Evolutionary conservation across 1,140 invertebrate genomes (phyloP), one percentile per base, ranked within the genome.

Genomic region (Drosophila willistoni): DNA sequence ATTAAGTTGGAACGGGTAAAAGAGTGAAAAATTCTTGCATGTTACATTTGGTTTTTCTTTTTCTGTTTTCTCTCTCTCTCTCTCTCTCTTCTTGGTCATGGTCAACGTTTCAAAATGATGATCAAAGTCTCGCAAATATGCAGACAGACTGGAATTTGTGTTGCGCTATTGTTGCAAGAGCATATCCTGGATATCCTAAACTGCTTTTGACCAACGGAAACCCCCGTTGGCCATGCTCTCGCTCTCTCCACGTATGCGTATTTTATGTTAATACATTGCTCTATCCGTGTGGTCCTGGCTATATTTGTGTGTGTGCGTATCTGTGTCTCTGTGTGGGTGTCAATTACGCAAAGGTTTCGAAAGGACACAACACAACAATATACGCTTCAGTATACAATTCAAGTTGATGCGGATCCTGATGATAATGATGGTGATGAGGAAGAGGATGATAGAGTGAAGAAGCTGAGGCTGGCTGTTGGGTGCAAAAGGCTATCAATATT

Each of bases 61-160:
- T 64, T 62, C 62, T 75, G 19, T 64, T 79, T 75, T 47, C 68
- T 66, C 22, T 73, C 68, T 54, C 19, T 68, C 22, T 73, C 71
- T 54, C 19, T 59, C 47, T 14, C 13, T 36, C n/a, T 22, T 51
- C 14, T 10, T 41, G 7, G 56, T 14, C 57, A 59, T 41, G 39
- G 55, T 33, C 73, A 77, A 63, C 64, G 69, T 77, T 72, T 77
- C 66, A 72, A 78, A 51, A 51, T 51, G 44, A 80, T 74, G 80
- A 87, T 84, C 84, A 87, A 87, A 87, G 84, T 81, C 86, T 87
- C 64, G 14, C 44, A 87, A 89, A 89, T 87, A 89, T 87, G 84
- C 84, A 89, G 84, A 87, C 84, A 89, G 62, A 68, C 71, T 64
- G 84, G 80, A 87, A 84, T 87, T 78, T 77, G 44, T 68, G 57